Evolutionary conservation across 1,140 invertebrate species (phyloP), one percentile per base, ranked within the genome.

Genomic region (Heliconius congener): DNA sequence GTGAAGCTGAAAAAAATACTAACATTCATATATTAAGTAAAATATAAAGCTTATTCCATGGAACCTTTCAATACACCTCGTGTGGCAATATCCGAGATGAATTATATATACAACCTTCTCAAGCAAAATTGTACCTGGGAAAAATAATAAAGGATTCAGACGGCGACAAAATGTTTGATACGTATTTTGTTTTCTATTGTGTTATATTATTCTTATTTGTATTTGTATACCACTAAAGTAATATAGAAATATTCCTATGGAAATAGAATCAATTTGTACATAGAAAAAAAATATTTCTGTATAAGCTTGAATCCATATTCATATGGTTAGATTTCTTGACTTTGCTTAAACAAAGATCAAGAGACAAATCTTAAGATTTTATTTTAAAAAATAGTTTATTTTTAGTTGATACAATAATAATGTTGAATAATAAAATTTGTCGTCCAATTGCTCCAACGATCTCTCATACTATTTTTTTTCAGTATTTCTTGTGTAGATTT

Each of bases 81-180:
- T 60, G 55, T 23, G 19, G n/a, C 55, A 60, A 60, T 60, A 60
- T 23, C 55, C n/a, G 9, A 60, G 55, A 60, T 60, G 55, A 60
- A 60, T 60, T 60, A 60, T 60, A 71, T 71, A 37, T 71, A 71
- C 70, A 39, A 27, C 30, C 27, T 37, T 71, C 19, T 60, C 55
- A 60, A 60, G 55, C n/a, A 23, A 60, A n/a, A 60, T 60, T 60
- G n/a, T 60, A 60, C 55, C 55, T 60, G 55, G 55, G 55, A 60
- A 60, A 60, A 60, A 77, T 77, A 77, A 77, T 77, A 72, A 77
- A 77, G 76, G 73, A 77, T 77, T 71, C 71, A 71, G 70, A 55
- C 46, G 34, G 71, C 60, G 74, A 76, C 60, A 77, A 76, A 73
- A 55, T 27, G n/a, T 72, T 79, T 79, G 39, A 70, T 57, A 37